Conservation (phyloP, 1,140 invertebrate genomes). For the Dreissena polymorpha region DNA sequence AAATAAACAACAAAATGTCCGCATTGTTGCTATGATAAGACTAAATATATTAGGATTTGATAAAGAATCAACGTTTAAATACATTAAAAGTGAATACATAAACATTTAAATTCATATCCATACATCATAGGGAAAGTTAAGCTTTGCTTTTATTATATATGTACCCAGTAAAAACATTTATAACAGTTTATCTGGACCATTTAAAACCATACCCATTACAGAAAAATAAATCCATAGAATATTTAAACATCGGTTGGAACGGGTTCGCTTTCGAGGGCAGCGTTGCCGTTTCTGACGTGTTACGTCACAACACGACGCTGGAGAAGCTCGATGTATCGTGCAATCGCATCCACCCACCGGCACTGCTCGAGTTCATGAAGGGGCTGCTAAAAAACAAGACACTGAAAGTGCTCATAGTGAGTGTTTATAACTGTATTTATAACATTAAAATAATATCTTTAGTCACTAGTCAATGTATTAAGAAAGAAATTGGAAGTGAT, state of each 20-base stretch:
- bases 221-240: slow-evolving; percentile 60
- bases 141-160: no score
- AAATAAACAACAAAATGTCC: no score
- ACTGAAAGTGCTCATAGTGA: slow-evolving; percentile 60
- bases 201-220: slow-evolving; percentile 6
- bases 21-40: no score
- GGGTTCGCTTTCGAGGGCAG: slow-evolving; percentile 66
- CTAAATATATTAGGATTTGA: no score
- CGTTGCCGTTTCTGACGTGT: slow-evolving; percentile 59
- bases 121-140: no score
- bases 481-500: no score
- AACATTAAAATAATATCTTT: neutral
- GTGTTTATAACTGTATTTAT: neutral
- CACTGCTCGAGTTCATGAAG: slow-evolving; percentile 60
- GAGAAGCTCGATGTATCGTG: slow-evolving; percentile 63
- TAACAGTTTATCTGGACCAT: no score
- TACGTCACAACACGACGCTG: slow-evolving; percentile 59
- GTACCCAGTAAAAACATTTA: no score
- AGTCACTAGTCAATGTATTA: no score
- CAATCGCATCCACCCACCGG: slow-evolving; percentile 61
- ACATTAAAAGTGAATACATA: no score
- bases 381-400: slow-evolving; percentile 63
- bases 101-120: no score
- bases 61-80: no score
- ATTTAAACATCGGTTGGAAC: slow-evolving; percentile 65